Conservation (phyloP, 2,113 vertebrate genomes). For the Beaufortia kweichowensis region DNA sequence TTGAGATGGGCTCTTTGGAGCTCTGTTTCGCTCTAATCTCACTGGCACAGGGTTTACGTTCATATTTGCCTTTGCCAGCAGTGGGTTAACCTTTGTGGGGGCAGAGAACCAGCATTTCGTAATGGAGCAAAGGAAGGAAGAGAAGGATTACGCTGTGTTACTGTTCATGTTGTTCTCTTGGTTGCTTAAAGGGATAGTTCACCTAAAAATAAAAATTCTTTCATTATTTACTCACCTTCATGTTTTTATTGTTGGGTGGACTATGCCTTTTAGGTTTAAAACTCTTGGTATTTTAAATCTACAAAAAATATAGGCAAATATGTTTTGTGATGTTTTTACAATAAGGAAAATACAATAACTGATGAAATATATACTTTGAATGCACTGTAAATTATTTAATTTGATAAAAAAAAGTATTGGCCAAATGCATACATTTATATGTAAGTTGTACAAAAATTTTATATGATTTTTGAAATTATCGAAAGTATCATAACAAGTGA, state of each 20-base stretch:
- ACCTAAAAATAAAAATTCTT: neutral
- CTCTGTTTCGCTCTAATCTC: conserved; percentile 52
- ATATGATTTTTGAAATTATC: too few species aligned
- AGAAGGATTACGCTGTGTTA: conserved; percentile 23
- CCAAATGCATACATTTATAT: too few species aligned
- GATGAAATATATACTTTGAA: too few species aligned
- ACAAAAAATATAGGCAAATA: too few species aligned
- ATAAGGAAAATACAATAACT: too few species aligned
- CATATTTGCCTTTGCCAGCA: conserved; percentile 32
- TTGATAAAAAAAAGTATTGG: neutral
- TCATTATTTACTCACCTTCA: too few species aligned
- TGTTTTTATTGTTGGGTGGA: too few species aligned
- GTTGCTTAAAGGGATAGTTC: neutral
- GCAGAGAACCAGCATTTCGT: conserved; percentile 12
- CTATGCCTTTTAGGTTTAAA: too few species aligned
- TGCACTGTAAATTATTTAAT: neutral
- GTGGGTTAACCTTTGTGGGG: conserved; percentile 37
- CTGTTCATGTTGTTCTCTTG: conserved; percentile 24
- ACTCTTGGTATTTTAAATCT: too few species aligned
- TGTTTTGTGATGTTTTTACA: too few species aligned
- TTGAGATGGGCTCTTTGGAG: conserved; percentile 49
- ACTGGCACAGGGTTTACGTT: conserved; percentile 26
- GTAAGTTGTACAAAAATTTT: too few species aligned
- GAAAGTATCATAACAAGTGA: too few species aligned
- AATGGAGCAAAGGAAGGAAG: conserved; percentile 23